phyloP scores from a whole-genome alignment of 2,888 invertebrate species.

The Augochlorella aurata region DNA sequence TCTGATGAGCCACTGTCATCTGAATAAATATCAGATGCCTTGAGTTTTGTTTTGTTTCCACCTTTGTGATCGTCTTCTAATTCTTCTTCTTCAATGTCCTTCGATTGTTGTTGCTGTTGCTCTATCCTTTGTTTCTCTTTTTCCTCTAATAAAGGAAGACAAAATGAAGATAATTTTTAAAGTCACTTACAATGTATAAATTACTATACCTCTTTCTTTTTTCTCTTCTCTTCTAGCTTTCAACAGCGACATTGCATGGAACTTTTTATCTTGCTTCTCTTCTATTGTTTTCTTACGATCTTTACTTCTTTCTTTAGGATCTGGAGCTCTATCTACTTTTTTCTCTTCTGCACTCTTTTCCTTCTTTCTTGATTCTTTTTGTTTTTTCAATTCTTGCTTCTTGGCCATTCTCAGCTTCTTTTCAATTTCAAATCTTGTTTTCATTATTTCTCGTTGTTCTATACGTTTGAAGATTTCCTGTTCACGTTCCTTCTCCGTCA shows the following conservation, averaged over 20 bases:
- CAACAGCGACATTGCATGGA: slow-evolving; percentile 95
- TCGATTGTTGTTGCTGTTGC: slow-evolving; percentile 80
- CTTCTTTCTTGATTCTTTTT: slow-evolving; percentile 81
- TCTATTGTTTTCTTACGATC: slow-evolving; percentile 96
- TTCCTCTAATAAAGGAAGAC: slow-evolving; percentile 77
- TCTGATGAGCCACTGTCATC: slow-evolving; percentile 88
- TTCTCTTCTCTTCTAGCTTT: slow-evolving; percentile 96
- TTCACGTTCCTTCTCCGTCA: slow-evolving; percentile 98
- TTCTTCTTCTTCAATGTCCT: slow-evolving; percentile 81
- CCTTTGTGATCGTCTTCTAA: slow-evolving; percentile 79
- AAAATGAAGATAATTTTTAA: slow-evolving; percentile 15
- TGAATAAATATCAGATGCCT: slow-evolving; percentile 97
- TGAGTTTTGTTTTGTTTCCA: slow-evolving; percentile 86
- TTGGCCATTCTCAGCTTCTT: slow-evolving; percentile 93
- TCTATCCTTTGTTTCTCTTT: slow-evolving; percentile 83
- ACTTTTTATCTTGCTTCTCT: slow-evolving; percentile 92
- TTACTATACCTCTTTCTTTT: slow-evolving; percentile 85
- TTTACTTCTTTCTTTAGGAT: slow-evolving; percentile 90
- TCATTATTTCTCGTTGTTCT: slow-evolving; percentile 96
- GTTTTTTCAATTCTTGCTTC: slow-evolving; percentile 87
- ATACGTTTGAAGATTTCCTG: slow-evolving; percentile 98
- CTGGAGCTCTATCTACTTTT: slow-evolving; percentile 83
- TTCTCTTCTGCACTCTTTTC: slow-evolving; percentile 83
- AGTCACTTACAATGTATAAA: slow-evolving; percentile 1
- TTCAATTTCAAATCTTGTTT: slow-evolving; percentile 97